Base-by-base conservation (phyloP, 2,888 invertebrate species). In the Tetramorium bicarinatum region DNA sequence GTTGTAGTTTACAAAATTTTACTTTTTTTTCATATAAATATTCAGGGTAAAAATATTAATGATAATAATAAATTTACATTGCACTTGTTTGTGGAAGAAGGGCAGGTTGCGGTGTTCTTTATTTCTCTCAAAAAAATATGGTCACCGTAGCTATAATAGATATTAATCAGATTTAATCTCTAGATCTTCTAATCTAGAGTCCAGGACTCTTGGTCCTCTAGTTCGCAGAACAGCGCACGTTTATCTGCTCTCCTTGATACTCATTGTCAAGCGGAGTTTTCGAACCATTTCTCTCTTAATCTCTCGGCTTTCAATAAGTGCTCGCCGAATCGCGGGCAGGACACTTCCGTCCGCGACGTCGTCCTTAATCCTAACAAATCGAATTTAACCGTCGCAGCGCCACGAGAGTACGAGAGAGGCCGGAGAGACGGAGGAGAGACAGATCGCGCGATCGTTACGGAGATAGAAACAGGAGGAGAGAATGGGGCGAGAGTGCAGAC, bases 331-430 rank as follows among this genome's bases (percentile, higher is more conserved):
- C 79, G 66, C 56, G 29, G 3, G 69, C 79, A 34, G 47, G 71
- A 25, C 38, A 71, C 56, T 80, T 71, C 59, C 71, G 47, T 59
- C 47, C 47, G 71, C 59, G 71, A 67, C 25, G 72, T 69, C 75
- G 67, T 69, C 59, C 72, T 93, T 94, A 94, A 94, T 94, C 94
- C 94, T 94, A 94, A 94, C 92, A 94, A 94, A 94, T 94, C 92
- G 94, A 94, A 91, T 92, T 89, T 92, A 94, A 94, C 94, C 92
- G 94, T 93, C 93, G 88, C 86, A 87, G 62, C 21, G 82, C 83
- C 84, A 81, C 41, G 76, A 34, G 29, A 34, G 29, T 61, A 79
- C 87, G 84, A 88, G 71, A 71, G 29, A 34, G 29, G 79, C 9
- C 87, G 77, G 66, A 82, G 82, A 84, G 83, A 80, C 64, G 77